Evolutionary conservation across 2,113 vertebrate species (phyloP).

Genomic region (Toxotes chatareus): DNA sequence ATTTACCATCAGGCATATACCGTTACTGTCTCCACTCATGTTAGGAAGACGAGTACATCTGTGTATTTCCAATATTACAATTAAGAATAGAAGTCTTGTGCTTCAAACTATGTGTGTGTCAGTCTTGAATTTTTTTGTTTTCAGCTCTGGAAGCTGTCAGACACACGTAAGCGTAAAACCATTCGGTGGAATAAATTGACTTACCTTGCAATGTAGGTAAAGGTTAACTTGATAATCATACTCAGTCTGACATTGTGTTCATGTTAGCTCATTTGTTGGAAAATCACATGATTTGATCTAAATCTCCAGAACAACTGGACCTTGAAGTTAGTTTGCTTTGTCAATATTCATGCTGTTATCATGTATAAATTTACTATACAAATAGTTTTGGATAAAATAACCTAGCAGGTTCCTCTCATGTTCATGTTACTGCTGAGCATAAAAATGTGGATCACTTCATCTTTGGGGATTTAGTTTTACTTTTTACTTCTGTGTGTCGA

Average conservation of each 20-base stretch:
- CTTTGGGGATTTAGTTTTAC: neutral
- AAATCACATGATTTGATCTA: too few relatives aligned
- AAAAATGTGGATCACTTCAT: neutral
- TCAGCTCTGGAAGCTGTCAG: neutral
- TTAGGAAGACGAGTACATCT: neutral
- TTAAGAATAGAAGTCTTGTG: neutral
- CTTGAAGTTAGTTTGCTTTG: neutral
- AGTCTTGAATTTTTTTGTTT: neutral
- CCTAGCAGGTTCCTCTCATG: neutral
- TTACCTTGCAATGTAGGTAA: neutral
- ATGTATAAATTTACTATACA: neutral
- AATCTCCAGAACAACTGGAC: too few relatives aligned
- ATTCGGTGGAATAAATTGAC: neutral
- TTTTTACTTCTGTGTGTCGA: neutral
- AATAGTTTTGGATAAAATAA: neutral
- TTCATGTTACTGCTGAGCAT: neutral
- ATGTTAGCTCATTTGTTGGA: neutral
- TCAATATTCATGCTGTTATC: neutral
- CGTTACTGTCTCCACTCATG: neutral
- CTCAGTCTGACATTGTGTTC: neutral
- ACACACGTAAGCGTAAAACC: neutral
- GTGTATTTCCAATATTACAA: neutral
- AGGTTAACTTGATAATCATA: neutral
- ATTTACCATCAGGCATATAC: neutral
- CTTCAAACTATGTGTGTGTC: neutral